phyloP scores from a whole-genome alignment of 2,888 invertebrate species.

The Anoncus sp. region DNA sequence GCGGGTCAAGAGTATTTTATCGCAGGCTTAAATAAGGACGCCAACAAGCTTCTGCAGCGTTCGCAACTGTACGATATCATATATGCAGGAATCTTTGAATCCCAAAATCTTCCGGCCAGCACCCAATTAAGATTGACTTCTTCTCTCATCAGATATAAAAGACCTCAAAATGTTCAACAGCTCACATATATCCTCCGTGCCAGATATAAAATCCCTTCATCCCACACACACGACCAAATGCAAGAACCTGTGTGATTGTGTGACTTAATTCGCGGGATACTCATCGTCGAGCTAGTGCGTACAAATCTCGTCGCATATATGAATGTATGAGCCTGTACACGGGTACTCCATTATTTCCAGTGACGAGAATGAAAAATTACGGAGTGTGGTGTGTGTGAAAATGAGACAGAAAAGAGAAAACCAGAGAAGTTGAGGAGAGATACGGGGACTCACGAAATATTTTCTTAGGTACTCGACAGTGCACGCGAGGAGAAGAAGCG shows the following conservation, averaged over 20 bases:
- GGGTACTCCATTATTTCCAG: slow-evolving; percentile 20
- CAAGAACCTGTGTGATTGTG: slow-evolving; percentile 11
- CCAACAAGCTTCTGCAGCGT: no score
- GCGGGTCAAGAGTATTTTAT: no score
- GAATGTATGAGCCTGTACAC: slow-evolving; percentile 13
- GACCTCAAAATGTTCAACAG: slow-evolving; percentile 2
- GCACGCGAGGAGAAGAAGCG: slow-evolving; percentile 37
- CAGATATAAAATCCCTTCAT: background rate
- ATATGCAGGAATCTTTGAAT: slow-evolving; percentile 9
- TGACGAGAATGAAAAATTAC: slow-evolving; percentile 21
- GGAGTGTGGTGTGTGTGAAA: slow-evolving; percentile 6
- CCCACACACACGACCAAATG: background rate
- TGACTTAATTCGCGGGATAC: slow-evolving; percentile 41
- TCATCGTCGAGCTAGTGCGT: slow-evolving; percentile 9
- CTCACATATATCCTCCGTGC: background rate
- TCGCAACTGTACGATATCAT: no score
- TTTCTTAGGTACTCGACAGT: slow-evolving; percentile 56
- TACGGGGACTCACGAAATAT: slow-evolving; percentile 46
- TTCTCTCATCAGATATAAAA: background rate
- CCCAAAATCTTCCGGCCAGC: slow-evolving; percentile 23
- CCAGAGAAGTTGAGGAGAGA: slow-evolving; percentile 5
- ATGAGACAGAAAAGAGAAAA: slow-evolving; percentile 39
- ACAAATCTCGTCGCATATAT: slow-evolving; percentile 4
- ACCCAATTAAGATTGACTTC: slow-evolving; percentile 32
- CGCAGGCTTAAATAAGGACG: no score